Conservation (phyloP, 2,888 invertebrate species). For the Brenthis daphne region DNA sequence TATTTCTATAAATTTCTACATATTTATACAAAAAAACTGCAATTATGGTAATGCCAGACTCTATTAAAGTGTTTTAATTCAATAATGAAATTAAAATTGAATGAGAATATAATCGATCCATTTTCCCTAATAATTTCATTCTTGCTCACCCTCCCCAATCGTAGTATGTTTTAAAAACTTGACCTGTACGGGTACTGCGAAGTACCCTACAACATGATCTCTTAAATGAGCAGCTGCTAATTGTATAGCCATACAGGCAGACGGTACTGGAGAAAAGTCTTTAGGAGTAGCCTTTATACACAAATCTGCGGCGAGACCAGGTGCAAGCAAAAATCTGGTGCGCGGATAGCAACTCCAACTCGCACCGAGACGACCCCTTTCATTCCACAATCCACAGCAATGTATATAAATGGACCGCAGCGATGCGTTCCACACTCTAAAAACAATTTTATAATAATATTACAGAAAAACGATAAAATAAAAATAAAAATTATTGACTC, state of each 20-base stretch:
- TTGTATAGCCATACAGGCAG: slow-evolving; percentile 52
- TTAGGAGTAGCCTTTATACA: slow-evolving; percentile 55
- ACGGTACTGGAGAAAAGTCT: slow-evolving; percentile 46
- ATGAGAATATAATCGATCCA: not conserved
- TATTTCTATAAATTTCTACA: too few relatives aligned
- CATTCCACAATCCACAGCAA: slow-evolving; percentile 60
- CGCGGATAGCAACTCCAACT: slow-evolving; percentile 59
- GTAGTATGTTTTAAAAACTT: slow-evolving; percentile 54
- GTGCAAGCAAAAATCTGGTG: slow-evolving; percentile 58
- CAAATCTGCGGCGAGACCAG: slow-evolving; percentile 56
- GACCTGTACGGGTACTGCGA: slow-evolving; percentile 56
- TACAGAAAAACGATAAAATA: not conserved
- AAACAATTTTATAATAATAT: slow-evolving; percentile 28
- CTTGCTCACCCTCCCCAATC: slow-evolving; percentile 29
- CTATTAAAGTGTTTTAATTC: too few relatives aligned
- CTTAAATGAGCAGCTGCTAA: slow-evolving; percentile 59
- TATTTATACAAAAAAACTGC: too few relatives aligned
- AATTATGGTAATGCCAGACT: too few relatives aligned
- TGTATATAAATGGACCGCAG: slow-evolving; percentile 56
- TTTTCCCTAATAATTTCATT: slow-evolving; percentile 5
- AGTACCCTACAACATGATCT: slow-evolving; percentile 59
- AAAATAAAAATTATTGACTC: slow-evolving; percentile 9
- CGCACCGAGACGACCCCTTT: slow-evolving; percentile 55
- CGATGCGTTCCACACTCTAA: slow-evolving; percentile 58
- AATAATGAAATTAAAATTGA: too few relatives aligned